phyloP scores from a whole-genome alignment of 2,113 vertebrate species.

The Falcunculus frontatus region DNA sequence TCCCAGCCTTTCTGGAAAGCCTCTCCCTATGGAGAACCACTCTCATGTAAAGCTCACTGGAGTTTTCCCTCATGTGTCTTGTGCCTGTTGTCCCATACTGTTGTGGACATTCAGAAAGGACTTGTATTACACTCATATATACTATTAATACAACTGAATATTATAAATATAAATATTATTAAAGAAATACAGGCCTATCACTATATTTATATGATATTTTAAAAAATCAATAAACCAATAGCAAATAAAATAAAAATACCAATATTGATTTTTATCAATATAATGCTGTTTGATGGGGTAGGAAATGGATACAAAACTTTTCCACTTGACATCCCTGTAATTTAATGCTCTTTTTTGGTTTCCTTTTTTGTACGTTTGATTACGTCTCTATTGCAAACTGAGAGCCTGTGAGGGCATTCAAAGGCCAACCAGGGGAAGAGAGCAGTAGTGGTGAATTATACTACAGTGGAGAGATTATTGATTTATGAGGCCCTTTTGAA shows the following conservation, averaged over 20 bases:
- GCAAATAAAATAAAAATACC: neutral
- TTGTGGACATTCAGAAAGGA: neutral
- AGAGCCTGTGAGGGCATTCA: neutral
- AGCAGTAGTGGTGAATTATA: neutral
- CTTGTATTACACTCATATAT: neutral
- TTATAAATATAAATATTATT: neutral
- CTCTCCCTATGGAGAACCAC: neutral
- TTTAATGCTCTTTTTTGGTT: neutral
- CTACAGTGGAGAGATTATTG: neutral
- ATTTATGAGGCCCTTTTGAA: constrained; percentile 1
- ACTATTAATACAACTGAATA: neutral
- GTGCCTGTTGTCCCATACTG: neutral
- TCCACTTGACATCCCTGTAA: neutral
- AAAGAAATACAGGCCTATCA: neutral
- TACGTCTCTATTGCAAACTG: neutral
- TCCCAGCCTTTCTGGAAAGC: neutral
- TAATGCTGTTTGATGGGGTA: neutral
- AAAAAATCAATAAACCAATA: neutral
- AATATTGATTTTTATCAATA: neutral
- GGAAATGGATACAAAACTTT: neutral
- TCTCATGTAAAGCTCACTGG: neutral
- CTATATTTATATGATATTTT: neutral
- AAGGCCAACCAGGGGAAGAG: neutral
- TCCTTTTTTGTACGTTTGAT: neutral
- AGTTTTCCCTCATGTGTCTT: neutral